Percentiles rank a stretch among this genome's conserved stretches.
phyloP scores from a whole-genome alignment of 2,888 invertebrate species.

The Caenorhabditis doughertyi region DNA sequence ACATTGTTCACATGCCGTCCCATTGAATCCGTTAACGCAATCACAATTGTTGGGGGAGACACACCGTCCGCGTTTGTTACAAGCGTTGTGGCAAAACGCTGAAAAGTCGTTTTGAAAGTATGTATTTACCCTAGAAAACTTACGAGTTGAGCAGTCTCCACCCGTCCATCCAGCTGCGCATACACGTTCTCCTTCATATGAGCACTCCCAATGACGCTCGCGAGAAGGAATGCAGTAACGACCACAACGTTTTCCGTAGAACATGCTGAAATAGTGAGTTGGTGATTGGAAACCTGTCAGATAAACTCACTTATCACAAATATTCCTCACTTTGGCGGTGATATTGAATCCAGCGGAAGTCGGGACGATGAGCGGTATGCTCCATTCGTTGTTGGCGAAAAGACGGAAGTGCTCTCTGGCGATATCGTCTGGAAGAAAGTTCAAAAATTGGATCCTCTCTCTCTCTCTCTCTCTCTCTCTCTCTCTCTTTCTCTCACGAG shows the following conservation, averaged over 20 bases:
- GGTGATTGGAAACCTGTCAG: no score
- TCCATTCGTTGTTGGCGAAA: constrained; percentile 27
- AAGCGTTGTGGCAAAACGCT: constrained; percentile 50
- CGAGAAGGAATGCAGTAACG: constrained; percentile 29
- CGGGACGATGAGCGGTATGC: not conserved
- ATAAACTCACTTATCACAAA: constrained; percentile 42
- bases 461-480: no score
- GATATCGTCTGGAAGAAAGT: constrained; percentile 30
- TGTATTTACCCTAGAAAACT: constrained; percentile 17
- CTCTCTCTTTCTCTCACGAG: no score
- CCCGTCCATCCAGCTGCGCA: constrained; percentile 85
- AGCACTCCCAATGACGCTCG: constrained; percentile 38
- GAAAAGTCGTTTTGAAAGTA: no score
- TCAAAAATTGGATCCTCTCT: no score
- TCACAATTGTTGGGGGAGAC: constrained; percentile 38
- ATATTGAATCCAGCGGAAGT: constrained; percentile 47
- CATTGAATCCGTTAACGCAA: constrained; percentile 47
- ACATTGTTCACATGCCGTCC: constrained; percentile 79
- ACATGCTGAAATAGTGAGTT: constrained; percentile 35
- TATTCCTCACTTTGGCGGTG: constrained; percentile 28
- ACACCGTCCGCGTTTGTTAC: constrained; percentile 50
- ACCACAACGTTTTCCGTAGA: constrained; percentile 49
- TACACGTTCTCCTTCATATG: constrained; percentile 62
- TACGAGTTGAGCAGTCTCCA: constrained; percentile 83
- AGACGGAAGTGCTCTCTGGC: constrained; percentile 16